Evolutionary conservation across 2,113 vertebrate species (phyloP), one percentile per base, ranked within the genome.

Genomic region (Corythornis cristatus): DNA sequence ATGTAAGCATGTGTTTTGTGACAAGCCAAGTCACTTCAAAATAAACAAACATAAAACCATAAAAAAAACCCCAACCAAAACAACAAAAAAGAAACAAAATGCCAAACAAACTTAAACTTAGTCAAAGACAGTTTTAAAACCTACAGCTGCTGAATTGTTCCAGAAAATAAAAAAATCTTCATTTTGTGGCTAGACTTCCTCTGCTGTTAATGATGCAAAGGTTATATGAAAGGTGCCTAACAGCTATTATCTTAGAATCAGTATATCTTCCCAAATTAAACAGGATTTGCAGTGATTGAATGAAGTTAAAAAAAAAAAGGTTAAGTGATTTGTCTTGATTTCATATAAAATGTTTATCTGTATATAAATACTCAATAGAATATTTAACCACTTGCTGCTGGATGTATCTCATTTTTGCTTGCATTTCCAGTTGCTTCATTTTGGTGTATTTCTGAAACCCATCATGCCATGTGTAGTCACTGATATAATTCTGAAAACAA

Each of bases 221-320:
- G 95, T 92, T 94, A 71, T 95, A 86, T 91, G 75, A 86, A 96
- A 95, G 96, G 96, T 97, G 96, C 97, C 97, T 97, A 93, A 94
- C 64, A 83, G 87, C 87, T 95, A 46, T 91, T 78, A 83, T 88
- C 83, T 93, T 51, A 88, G 83, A 95, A 93, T 83, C 82, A 84
- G 83, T 86, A 33, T 86, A 56, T 68, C 87, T 90, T 89, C 71
- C 87, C 89, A 90, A 95, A 95, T 75, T 45, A 89, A 93, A 94
- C 12, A 91, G 79, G 50, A 88, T 43, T 70, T 86, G 71, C 78
- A 84, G 67, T 60, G 54, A 83, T n/a, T 93, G 72, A 73, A 73
- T 70, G 42, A 78, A 94, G 40, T 67, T 61, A 58, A 65, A 74
- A 83, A 80, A 46, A 8, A 65, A 74, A 83, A 80, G 40, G 6